Percentiles rank a stretch among this genome's conserved stretches.
Conservation (phyloP, 2,113 vertebrate species). For the Crotalus helleri region DNA sequence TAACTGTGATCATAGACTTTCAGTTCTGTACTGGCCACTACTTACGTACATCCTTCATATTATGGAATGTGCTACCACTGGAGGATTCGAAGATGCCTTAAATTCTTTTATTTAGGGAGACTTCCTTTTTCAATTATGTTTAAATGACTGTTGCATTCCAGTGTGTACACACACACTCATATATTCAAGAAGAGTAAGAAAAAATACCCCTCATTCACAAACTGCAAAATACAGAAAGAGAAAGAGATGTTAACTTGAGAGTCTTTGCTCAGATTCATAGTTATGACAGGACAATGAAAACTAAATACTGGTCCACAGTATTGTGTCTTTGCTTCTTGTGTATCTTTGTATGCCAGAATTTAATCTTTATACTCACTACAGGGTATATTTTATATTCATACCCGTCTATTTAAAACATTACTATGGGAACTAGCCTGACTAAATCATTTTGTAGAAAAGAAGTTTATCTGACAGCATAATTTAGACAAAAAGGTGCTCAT, state of each 20-base stretch:
- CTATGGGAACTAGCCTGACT: constrained; percentile 18
- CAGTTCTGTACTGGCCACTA: too few relatives aligned
- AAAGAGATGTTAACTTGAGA: constrained; percentile 9
- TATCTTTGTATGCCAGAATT: constrained; percentile 33
- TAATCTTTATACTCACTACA: constrained; percentile 44
- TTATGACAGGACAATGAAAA: constrained; percentile 38
- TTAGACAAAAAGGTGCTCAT: constrained; percentile 43
- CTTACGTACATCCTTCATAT: too few relatives aligned
- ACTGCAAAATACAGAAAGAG: neutral
- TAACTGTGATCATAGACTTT: neutral
- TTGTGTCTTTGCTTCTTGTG: constrained; percentile 19
- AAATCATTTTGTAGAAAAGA: constrained; percentile 42
- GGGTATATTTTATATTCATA: constrained; percentile 28
- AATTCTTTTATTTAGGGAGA: neutral
- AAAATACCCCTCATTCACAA: neutral
- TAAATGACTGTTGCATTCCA: neutral
- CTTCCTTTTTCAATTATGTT: neutral
- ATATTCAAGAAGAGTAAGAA: too few relatives aligned
- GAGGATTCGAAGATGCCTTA: neutral
- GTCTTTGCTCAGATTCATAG: constrained; percentile 1
- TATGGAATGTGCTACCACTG: neutral
- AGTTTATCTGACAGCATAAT: constrained; percentile 47
- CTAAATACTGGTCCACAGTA: constrained; percentile 24
- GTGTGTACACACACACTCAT: neutral
- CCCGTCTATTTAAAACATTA: constrained; percentile 33